Percentiles rank a stretch among this genome's conserved stretches.
Conservation (phyloP, 2,888 invertebrate species). For the Allacma fusca region DNA sequence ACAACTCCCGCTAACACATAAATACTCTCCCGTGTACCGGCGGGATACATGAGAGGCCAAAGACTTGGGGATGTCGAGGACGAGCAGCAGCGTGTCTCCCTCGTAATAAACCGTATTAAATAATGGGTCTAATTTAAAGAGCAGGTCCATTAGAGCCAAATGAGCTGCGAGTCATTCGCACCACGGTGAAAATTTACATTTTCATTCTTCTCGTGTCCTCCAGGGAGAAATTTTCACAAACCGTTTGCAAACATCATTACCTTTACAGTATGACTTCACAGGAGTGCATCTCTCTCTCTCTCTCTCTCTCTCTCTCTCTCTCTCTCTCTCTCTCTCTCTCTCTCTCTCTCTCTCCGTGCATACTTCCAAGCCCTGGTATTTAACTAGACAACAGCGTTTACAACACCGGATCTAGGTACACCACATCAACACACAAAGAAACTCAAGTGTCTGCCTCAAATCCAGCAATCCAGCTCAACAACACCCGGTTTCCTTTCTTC, state of each 20-base stretch:
- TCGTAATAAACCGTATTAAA: constrained; percentile 50
- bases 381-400: not conserved
- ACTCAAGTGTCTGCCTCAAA: constrained; percentile 22
- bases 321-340: too few relatives aligned
- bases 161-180: constrained; percentile 48
- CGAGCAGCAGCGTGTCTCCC: constrained; percentile 35
- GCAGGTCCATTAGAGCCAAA: constrained; percentile 48
- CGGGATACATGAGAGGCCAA: constrained; percentile 39
- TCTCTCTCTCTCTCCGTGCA: not conserved
- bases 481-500: not conserved
- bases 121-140: constrained; percentile 49
- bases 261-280: not conserved
- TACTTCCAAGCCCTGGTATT: not conserved
- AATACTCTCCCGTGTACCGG: not conserved
- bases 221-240: constrained; percentile 46
- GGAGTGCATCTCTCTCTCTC: not conserved
- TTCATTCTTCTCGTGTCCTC: constrained; percentile 47
- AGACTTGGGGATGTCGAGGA: not conserved
- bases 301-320: too few relatives aligned
- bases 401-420: not conserved
- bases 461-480: constrained; percentile 2
- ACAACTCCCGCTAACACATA: not conserved
- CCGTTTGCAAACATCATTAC: constrained; percentile 45
- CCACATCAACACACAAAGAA: constrained; percentile 7
- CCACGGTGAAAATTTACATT: constrained; percentile 48